phyloP scores from a whole-genome alignment of 2,888 invertebrate genomes.

The Eubasilissa splendida region DNA sequence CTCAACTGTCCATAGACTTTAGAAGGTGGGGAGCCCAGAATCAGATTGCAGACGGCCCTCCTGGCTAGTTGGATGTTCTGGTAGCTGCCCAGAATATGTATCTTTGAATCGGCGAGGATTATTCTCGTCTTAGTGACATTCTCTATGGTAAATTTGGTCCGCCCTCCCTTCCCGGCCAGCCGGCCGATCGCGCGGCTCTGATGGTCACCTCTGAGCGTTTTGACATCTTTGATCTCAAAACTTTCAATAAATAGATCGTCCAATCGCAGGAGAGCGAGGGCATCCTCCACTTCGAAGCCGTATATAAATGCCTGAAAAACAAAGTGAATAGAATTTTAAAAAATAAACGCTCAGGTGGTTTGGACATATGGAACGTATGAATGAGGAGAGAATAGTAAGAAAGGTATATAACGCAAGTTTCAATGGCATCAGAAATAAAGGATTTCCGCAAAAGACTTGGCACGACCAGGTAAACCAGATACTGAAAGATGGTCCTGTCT shows the following conservation, averaged over 20 bases:
- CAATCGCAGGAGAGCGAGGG: slow-evolving; percentile 91
- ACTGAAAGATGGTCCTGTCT: too few species aligned
- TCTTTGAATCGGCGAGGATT: slow-evolving; percentile 95
- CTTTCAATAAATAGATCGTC: slow-evolving; percentile 98
- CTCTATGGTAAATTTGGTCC: slow-evolving; percentile 98
- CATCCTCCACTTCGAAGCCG: slow-evolving; percentile 98
- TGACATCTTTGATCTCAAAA: slow-evolving; percentile 97
- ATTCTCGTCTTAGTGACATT: slow-evolving; percentile 99
- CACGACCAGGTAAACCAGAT: too few species aligned
- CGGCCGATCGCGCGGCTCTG: slow-evolving; percentile 96
- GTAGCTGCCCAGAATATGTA: slow-evolving; percentile 97
- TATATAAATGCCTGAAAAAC: slow-evolving; percentile 84
- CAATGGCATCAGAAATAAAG: too few species aligned
- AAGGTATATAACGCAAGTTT: too few species aligned
- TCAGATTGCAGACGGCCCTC: slow-evolving; percentile 95
- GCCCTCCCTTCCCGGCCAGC: slow-evolving; percentile 96
- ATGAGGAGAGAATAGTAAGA: too few species aligned
- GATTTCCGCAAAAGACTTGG: too few species aligned
- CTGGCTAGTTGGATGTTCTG: slow-evolving; percentile 97
- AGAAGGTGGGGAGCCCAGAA: slow-evolving; percentile 96
- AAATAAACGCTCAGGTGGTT: not conserved
- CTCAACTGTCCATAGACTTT: slow-evolving; percentile 97
- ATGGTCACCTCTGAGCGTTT: slow-evolving; percentile 95
- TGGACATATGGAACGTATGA: too few species aligned
- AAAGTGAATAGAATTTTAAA: not conserved